Base-by-base conservation (phyloP, 2,797 vertebrate genomes). In the Sebastes itinus region DNA sequence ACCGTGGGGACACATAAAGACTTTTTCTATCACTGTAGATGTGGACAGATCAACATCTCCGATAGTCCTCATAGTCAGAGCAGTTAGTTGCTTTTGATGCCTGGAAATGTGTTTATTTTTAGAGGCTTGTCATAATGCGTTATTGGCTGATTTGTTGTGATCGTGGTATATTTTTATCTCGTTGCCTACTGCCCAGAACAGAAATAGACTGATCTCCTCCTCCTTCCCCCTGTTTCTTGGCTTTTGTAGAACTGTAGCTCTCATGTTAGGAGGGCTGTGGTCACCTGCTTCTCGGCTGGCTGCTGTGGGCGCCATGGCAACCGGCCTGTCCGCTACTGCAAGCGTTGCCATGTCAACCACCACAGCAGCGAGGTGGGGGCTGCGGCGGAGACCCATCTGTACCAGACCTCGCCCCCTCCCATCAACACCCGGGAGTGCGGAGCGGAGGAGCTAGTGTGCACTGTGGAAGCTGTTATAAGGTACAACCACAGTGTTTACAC, bases 251-350 rank as follows among this genome's bases (percentile, higher is more conserved):
- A 99, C 95, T 99, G 99, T 85, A 99, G 98, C 93, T 99, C 99
- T 8, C 98, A 99, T 12, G 99, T 99, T 61, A 95, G 98, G 78
- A 97, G 99, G 87, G 99, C 99, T 0, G 98, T 99, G 13, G 99
- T 99, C 92, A 99, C 99, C 8, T 99, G 99, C 95, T 99, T 99
- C 94, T 99, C 99, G 4, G 99, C 98, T 0, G 98, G 98, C 88
- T 99, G 99, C 96, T 99, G 99, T 5, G 98, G 97, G 92, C 98
- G 97, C 78, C 98, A 99, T 73, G 99, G 99, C 84, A 99, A 99
- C 95, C 93, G 98, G 88, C 99, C 98, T 0, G 99, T 99, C 90
- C 97, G 99, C 83, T 99, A 99, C 84, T 99, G 99, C 96, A 98
- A 97, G 88, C 96, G 98, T 89, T 99, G 99, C 94, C 99, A 99